phyloP scores from a whole-genome alignment of 1,140 invertebrate species.

The Achroia grisella region DNA sequence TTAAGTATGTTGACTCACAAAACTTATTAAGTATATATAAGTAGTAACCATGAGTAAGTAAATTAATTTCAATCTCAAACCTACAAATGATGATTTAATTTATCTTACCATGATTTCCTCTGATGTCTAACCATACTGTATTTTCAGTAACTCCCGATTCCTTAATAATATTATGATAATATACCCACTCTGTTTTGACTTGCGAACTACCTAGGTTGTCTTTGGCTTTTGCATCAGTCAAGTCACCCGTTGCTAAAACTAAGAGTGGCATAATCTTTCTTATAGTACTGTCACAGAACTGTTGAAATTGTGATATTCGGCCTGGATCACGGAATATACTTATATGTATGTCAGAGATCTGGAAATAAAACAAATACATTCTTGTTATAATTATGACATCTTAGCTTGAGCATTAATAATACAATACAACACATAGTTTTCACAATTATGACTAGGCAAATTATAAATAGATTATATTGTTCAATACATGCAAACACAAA shows the following conservation, averaged over 20 bases:
- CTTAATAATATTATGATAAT: conserved; percentile 83
- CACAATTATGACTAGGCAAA: too few relatives aligned
- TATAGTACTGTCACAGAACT: conserved; percentile 87
- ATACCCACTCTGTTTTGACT: conserved; percentile 88
- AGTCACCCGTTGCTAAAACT: conserved; percentile 90
- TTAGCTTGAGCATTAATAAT: too few relatives aligned
- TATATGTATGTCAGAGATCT: conserved; percentile 93
- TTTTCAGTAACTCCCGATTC: conserved; percentile 79
- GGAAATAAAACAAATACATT: conserved; percentile 27
- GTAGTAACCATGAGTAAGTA: too few relatives aligned
- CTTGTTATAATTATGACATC: too few relatives aligned
- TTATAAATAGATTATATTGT: too few relatives aligned
- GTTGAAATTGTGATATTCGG: conserved; percentile 84
- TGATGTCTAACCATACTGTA: conserved; percentile 91
- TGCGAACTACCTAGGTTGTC: conserved; percentile 89
- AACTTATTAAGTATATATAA: too few relatives aligned
- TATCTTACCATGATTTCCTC: conserved; percentile 93
- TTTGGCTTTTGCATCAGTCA: conserved; percentile 90
- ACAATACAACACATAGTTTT: too few relatives aligned
- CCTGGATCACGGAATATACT: conserved; percentile 87
- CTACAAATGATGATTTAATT: neutral
- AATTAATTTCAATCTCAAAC: too few relatives aligned
- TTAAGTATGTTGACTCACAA: too few relatives aligned
- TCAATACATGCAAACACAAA: too few relatives aligned
- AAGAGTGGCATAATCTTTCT: conserved; percentile 84